Percentiles rank a stretch among this genome's conserved stretches.
These are phyloP conservation scores for Drosophila auraria DNA, from an alignment of 1,140 invertebrate species.

Conservation along the genomic window DNA sequence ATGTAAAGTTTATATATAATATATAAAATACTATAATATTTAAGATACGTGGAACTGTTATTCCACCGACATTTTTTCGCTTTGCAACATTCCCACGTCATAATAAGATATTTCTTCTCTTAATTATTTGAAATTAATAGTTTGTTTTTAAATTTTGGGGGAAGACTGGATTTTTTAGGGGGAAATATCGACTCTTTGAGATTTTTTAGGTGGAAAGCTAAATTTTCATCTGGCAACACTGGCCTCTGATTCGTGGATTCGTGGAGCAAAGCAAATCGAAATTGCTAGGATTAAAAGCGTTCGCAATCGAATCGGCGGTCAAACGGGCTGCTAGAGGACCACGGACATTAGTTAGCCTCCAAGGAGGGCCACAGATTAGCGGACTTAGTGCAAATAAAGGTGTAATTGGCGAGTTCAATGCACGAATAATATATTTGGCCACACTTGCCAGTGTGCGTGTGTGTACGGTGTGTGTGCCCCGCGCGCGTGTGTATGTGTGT, in stretches of 20 bases:
- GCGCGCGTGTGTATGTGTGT: conserved; percentile 19
- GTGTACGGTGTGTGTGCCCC: conserved; percentile 25
- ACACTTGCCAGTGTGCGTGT: conserved; percentile 50
- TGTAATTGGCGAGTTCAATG: conserved; percentile 79
- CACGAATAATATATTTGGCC: conserved; percentile 82
- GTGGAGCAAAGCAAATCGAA: conserved; percentile 45
- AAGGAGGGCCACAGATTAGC: neutral
- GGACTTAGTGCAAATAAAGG: conserved; percentile 32
- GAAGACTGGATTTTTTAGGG: no score
- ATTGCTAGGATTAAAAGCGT: conserved; percentile 51
- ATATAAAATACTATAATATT: no score
- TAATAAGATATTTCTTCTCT: no score
- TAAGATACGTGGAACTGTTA: no score
- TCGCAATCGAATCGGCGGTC: conserved; percentile 18
- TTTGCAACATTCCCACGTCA: no score
- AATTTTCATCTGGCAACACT: no score
- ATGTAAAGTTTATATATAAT: no score
- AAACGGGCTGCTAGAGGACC: conserved; percentile 21
- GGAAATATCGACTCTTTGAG: no score
- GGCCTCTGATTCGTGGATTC: conserved; percentile 42
- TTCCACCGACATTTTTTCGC: no score
- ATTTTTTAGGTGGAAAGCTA: no score
- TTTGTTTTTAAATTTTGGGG: no score
- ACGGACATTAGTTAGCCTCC: conserved; percentile 1
- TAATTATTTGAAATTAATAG: no score